Evolutionary conservation across 1,140 invertebrate species (phyloP), one percentile per base, ranked within the genome.

Genomic region (Drosophila melanogaster): DNA sequence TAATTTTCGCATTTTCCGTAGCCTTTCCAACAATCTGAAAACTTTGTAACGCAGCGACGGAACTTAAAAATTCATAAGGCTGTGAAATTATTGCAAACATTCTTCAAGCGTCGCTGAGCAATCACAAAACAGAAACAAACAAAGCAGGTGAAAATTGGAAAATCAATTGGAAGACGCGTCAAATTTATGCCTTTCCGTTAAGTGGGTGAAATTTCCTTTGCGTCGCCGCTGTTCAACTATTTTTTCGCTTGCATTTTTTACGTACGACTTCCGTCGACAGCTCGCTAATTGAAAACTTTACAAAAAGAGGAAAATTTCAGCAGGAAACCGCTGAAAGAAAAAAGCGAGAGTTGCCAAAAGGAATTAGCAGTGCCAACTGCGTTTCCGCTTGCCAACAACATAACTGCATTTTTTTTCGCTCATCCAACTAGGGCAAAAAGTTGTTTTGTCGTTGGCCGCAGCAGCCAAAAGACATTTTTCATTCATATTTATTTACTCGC

Each of bases 311-410:
- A 51, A 51, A 35, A 19, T 46, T 79, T 71, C 65, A 58, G 58
- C 62, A 71, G 71, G 76, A 84, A 83, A 75, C 58, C 41, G 35
- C 54, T 50, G 30, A 71, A 61, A 58, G 30, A 51, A 50, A 77
- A 30, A 33, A 43, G 11, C 19, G 62, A 43, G 66, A 67, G 53
- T 54, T 57, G 65, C 65, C 43, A 81, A 79, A 87, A 78, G 83
- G 79, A 87, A 87, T 86, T 79, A 87, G 70, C 75, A 67, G 54
- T 79, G 69, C 79, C 70, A 87, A 86, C 78, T 72, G 79, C 41
- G 51, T 83, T 86, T 86, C 83, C 81, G 74, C 58, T 85, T 4
- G 55, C 44, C 64, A 64, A 50, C 78, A 50, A 61, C 64, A 86
- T 71, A 87, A 81, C 70, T 65, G 56, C 76, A 72, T n/a, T 76